These are phyloP conservation scores for Tachyglossus aculeatus DNA, from an alignment of 2,797 vertebrate genomes.

Conservation along the genomic window DNA sequence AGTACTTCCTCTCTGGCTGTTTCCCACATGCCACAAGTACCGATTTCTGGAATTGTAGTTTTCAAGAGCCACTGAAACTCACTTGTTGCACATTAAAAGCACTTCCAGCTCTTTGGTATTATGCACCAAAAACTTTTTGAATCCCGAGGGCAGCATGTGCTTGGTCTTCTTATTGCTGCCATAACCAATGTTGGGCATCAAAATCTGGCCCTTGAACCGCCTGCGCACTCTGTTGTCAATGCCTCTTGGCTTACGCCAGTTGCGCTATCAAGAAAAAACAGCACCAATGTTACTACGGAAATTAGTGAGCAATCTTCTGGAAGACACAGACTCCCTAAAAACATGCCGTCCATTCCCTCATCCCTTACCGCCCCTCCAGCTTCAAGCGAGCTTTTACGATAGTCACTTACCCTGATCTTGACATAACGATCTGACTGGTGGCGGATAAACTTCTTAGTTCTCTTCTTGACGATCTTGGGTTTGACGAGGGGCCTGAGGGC, in stretches of 20 bases:
- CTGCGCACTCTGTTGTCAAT: constrained; percentile 97
- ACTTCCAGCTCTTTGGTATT: constrained; percentile 97
- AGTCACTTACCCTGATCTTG: constrained; percentile 86
- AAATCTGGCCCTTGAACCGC: constrained; percentile 97
- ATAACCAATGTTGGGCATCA: constrained; percentile 99
- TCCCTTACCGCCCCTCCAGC: no score
- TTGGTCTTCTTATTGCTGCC: constrained; percentile 98
- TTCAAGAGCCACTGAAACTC: constrained; percentile 69
- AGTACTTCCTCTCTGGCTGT: no score
- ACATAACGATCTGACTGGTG: constrained; percentile 99
- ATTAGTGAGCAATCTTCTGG: no score
- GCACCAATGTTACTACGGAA: no score
- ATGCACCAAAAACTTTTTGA: constrained; percentile 96
- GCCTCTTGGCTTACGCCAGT: constrained; percentile 98
- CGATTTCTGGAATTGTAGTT: no score
- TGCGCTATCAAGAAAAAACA: constrained; percentile 77
- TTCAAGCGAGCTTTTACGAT: no score
- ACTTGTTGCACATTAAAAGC: constrained; percentile 99
- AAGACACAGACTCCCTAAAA: no score
- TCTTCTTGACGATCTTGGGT: constrained; percentile 94
- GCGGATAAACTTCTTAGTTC: constrained; percentile 98
- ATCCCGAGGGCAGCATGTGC: constrained; percentile 94
- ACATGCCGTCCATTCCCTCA: no score
- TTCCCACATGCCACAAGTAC: no score
- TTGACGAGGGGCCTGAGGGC: constrained; percentile 92